Conservation (phyloP, 2,113 vertebrate species). For the Dipodomys merriami region DNA sequence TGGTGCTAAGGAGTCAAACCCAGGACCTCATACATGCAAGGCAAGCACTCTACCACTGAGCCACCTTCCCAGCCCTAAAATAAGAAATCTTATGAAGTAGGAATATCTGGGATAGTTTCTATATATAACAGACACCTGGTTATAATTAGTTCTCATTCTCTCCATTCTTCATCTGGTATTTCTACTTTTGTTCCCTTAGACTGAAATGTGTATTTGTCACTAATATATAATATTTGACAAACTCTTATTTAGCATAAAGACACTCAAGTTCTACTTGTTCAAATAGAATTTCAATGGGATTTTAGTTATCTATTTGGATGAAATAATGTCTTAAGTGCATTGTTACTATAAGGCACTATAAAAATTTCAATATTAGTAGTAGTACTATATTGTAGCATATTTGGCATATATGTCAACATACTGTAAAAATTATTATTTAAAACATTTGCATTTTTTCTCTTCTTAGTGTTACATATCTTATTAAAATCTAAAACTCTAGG, state of each 20-base stretch:
- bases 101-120: background rate
- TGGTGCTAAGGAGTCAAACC: no score
- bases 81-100: background rate
- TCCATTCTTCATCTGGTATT: background rate
- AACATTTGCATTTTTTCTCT: background rate
- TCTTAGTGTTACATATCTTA: background rate
- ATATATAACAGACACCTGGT: background rate
- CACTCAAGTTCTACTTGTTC: background rate
- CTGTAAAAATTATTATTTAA: background rate
- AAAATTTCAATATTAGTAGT: background rate
- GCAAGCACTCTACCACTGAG: no score
- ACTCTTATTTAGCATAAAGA: background rate
- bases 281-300: constrained; percentile 32
- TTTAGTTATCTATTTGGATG: background rate
- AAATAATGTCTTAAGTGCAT: background rate
- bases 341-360: background rate
- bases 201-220: background rate
- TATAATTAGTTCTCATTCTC: background rate
- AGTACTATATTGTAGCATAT: background rate
- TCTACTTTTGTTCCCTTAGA: background rate
- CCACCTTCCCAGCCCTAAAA: background rate
- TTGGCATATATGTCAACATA: background rate
- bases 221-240: background rate
- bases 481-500: background rate
- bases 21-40: no score